Percentiles rank a stretch among this genome's conserved stretches.
These are phyloP conservation scores for Palythoa caribaeorum DNA, from an alignment of 92 coral and sea anemone species.

Conservation along the genomic window DNA sequence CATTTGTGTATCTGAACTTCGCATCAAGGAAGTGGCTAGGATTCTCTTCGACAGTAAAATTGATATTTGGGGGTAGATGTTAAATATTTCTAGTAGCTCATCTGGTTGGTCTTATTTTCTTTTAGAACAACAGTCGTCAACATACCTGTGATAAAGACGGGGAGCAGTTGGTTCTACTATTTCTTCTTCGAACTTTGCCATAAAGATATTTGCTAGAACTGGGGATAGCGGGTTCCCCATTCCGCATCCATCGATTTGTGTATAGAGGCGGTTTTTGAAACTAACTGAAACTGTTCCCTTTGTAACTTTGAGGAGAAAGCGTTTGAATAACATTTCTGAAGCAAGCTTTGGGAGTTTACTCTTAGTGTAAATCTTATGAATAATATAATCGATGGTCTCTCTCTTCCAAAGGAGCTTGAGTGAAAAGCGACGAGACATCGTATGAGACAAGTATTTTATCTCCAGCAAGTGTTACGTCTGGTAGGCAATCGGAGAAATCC, in stretches of 20 bases:
- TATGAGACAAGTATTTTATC: too few relatives aligned
- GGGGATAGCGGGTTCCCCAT: slow-evolving; percentile 41
- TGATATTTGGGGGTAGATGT: slow-evolving; percentile 26
- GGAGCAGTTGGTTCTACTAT: slow-evolving; percentile 1
- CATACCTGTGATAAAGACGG: slow-evolving; percentile 22
- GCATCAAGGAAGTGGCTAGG: neutral
- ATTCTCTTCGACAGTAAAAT: slow-evolving; percentile 25
- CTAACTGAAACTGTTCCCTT: neutral
- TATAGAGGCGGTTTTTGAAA: slow-evolving; percentile 27
- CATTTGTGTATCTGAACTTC: neutral
- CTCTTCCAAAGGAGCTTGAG: neutral
- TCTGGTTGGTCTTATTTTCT: slow-evolving; percentile 2
- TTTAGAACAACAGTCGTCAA: slow-evolving; percentile 27
- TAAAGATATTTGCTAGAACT: slow-evolving; percentile 35
- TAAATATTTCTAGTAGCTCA: neutral
- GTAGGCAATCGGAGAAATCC: too few relatives aligned
- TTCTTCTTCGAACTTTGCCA: slow-evolving; percentile 20
- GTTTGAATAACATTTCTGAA: neutral
- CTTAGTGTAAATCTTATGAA: neutral
- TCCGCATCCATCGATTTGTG: slow-evolving; percentile 43
- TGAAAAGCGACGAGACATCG: neutral
- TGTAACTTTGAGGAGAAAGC: slow-evolving; percentile 22
- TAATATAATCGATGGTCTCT: slow-evolving; percentile 16
- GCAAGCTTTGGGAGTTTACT: neutral
- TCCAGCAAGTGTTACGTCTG: too few relatives aligned